Evolutionary conservation across 2,797 vertebrate genomes (phyloP), one percentile per base, ranked within the genome.

Genomic region (Xerus rutilus): DNA sequence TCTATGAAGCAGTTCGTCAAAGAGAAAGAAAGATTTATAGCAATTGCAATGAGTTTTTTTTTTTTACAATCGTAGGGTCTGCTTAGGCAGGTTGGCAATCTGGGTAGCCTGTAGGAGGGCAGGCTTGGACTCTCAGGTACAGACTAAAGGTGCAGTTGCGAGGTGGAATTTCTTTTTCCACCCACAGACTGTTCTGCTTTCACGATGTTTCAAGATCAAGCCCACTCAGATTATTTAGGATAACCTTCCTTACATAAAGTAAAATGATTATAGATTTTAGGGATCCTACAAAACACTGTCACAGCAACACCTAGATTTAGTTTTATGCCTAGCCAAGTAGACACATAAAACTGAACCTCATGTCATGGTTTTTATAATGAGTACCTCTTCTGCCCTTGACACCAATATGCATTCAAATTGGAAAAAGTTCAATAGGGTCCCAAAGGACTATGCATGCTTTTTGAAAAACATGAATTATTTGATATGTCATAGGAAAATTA

Each of bases 261-360:
- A 73, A 96, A 59, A 28, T 86, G 43, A 84, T 17, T n/a, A 35
- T 28, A 72, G 14, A 77, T 84, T 77, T 89, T 74, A 82, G 70
- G 35, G 64, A 62, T 43, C 57, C 4, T 49, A 45, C 43, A 69
- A 85, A 87, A 88, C 43, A 62, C 62, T 43, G 10, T 69, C 49
- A 67, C 5, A 92, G 39, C 14, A 77, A 43, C 25, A 78, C 11
- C 25, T 57, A 49, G 23, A 59, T 39, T 43, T 15, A 28, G 35
- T 12, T 52, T 84, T 77, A 25, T 59, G 57, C 65, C 45, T 49
- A 57, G 35, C 18, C 67, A 83, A 70, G 13, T 0, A 74, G 57
- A 82, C 72, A 81, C 20, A 59, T 35, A 72, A 73, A 82, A 73
- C 25, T 49, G 7, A 72, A 30, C 28, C 23, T 90, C 11, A 2